phyloP scores from a whole-genome alignment of 2,797 vertebrate genomes.

The Mormyrus hasselquistii region DNA sequence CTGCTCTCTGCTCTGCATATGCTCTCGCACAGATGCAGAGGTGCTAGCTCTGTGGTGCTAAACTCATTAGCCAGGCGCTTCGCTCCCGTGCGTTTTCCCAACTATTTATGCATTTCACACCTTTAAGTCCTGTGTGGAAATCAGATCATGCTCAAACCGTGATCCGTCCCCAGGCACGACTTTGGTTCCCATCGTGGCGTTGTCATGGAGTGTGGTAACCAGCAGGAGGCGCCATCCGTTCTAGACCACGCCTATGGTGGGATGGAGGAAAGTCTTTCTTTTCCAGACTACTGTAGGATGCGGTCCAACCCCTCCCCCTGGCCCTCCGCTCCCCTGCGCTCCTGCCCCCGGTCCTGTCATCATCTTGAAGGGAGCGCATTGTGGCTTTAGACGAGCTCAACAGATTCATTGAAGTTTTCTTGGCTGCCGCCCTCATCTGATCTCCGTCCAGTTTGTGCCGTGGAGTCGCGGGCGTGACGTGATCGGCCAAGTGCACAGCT shows the following conservation, averaged over 20 bases:
- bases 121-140: background rate
- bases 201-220: background rate
- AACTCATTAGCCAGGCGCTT: background rate
- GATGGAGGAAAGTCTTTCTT: slow-evolving; percentile 3
- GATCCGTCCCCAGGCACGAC: background rate
- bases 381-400: slow-evolving; percentile 68
- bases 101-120: background rate
- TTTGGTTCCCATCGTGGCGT: background rate
- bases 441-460: slow-evolving; percentile 74
- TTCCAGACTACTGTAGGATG: background rate
- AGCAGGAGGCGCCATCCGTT: background rate
- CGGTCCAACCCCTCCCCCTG: background rate
- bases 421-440: slow-evolving; percentile 57
- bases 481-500: slow-evolving; percentile 79
- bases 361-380: slow-evolving; percentile 28
- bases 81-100: background rate
- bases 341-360: background rate
- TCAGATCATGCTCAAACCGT: background rate
- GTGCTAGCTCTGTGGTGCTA: background rate
- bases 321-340: background rate
- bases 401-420: slow-evolving; percentile 78
- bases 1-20: background rate
- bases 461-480: slow-evolving; percentile 52
- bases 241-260: background rate
- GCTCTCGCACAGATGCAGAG: background rate